Conservation (phyloP, 2,888 invertebrate species). For the Drosophila mettleri region DNA sequence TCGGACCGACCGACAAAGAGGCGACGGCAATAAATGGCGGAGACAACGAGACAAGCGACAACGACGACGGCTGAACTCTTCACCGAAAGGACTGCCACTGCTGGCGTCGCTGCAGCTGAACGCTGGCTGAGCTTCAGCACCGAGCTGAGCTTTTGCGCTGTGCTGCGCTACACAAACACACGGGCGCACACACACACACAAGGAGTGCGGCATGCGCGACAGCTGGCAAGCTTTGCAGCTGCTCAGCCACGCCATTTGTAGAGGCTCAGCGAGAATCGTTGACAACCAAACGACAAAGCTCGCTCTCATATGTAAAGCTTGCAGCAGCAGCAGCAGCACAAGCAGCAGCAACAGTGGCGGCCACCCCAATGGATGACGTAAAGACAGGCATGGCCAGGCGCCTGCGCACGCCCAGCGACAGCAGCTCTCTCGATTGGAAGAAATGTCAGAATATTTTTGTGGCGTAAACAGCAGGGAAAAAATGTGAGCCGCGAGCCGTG, state of each 20-base stretch:
- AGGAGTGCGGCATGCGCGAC: conserved; percentile 21
- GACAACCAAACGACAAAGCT: conserved; percentile 21
- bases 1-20: conserved; percentile 56
- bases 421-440: conserved; percentile 50
- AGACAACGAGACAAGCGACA: conserved; percentile 35
- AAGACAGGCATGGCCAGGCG: conserved; percentile 51
- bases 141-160: conserved; percentile 48
- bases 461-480: conserved; percentile 73
- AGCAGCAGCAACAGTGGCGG: conserved; percentile 49
- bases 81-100: conserved; percentile 79
- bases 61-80: conserved; percentile 72
- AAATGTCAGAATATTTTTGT: conserved; percentile 65
- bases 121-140: conserved; percentile 38
- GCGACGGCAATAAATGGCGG: conserved; percentile 46
- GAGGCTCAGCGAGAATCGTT: conserved; percentile 21
- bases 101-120: conserved; percentile 68
- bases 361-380: conserved; percentile 64
- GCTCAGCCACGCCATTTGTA: neutral
- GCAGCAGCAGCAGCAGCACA: conserved; percentile 9
- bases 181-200: neutral
- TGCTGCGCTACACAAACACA: conserved; percentile 12
- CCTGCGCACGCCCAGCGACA: conserved; percentile 50
- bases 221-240: neutral
- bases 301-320: conserved; percentile 14
- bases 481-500: conserved; percentile 72